These are phyloP conservation scores for Macquaria australasica DNA, from an alignment of 2,113 vertebrate species.

Conservation along the genomic window DNA sequence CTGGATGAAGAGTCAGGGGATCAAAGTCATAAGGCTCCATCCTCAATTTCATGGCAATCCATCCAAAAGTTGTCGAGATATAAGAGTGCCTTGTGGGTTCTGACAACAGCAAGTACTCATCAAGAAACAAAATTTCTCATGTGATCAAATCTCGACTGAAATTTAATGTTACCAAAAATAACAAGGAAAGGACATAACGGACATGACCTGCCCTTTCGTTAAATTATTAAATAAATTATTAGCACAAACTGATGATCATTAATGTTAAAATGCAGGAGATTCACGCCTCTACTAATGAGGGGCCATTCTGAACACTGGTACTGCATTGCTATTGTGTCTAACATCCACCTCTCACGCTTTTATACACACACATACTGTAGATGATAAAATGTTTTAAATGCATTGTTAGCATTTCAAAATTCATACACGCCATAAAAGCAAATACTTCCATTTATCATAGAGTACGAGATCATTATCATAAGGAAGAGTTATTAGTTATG, in stretches of 20 bases:
- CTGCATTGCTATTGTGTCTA: constrained; percentile 13
- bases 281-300: constrained; percentile 27
- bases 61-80: not conserved
- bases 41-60: not conserved
- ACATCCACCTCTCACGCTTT: constrained; percentile 2
- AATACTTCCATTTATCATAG: constrained; percentile 57
- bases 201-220: constrained; percentile 34
- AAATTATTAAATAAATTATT: constrained; percentile 41
- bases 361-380: not conserved
- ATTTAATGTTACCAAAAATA: not conserved
- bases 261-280: constrained; percentile 23
- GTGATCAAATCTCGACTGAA: not conserved
- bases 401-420: constrained; percentile 55
- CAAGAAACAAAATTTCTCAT: not conserved
- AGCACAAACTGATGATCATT: constrained; percentile 7
- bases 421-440: constrained; percentile 20
- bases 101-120: not conserved
- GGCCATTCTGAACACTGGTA: not conserved
- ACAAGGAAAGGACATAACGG: not conserved
- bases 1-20: not conserved
- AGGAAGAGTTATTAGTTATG: constrained; percentile 66
- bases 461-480: constrained; percentile 55
- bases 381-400: constrained; percentile 42
- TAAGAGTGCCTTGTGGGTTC: not conserved
- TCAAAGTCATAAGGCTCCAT: too few species aligned